Conservation (phyloP, 2,888 invertebrate species). For the Phalera bucephala region DNA sequence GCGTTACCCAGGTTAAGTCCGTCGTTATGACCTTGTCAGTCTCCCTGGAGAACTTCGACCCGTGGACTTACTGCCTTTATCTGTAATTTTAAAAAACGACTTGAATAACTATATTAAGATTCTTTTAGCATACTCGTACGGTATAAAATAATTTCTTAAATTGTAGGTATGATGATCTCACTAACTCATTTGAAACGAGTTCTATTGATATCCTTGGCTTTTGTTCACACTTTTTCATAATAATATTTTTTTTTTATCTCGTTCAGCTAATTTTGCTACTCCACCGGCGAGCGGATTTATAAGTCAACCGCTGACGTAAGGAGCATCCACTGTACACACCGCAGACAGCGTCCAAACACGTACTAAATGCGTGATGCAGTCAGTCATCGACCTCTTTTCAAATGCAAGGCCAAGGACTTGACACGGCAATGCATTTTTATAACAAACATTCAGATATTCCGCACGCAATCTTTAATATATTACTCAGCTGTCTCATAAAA, state of each 20-base stretch:
- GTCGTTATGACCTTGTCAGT: no score
- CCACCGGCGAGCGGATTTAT: not conserved
- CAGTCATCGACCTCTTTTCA: slow-evolving; percentile 25
- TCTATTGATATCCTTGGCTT: not conserved
- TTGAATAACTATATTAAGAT: no score
- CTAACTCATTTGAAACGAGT: not conserved
- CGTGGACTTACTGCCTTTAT: no score
- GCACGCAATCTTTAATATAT: not conserved
- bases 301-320: not conserved
- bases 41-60: no score
- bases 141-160: not conserved
- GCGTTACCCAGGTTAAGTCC: no score
- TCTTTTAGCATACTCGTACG: no score
- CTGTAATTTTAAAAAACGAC: no score
- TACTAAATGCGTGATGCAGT: slow-evolving; percentile 19
- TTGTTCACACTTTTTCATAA: not conserved
- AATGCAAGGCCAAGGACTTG: slow-evolving; percentile 23
- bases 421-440: not conserved
- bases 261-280: not conserved
- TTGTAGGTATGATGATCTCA: not conserved
- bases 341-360: slow-evolving; percentile 20
- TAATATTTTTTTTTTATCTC: not conserved
- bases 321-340: slow-evolving; percentile 12
- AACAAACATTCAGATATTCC: not conserved
- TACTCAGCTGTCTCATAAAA: not conserved